phyloP scores from a whole-genome alignment of 2,113 vertebrate genomes.

The Hemibagrus wyckioides region DNA sequence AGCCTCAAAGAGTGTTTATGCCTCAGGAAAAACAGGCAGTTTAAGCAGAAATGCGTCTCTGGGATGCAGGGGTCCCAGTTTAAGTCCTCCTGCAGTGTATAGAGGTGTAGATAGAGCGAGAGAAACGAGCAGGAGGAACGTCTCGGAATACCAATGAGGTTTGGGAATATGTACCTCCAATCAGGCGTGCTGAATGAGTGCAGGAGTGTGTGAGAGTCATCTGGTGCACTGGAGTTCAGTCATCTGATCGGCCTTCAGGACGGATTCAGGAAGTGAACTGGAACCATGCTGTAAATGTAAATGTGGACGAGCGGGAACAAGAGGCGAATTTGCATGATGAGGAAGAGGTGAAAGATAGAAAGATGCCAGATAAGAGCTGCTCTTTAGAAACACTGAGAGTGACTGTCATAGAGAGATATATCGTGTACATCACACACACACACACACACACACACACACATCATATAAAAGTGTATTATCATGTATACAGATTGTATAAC shows the following conservation, averaged over 20 bases:
- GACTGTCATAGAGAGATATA: not conserved
- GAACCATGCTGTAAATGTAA: not conserved
- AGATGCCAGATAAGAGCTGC: not conserved
- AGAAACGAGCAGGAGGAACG: not conserved
- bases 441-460: not conserved
- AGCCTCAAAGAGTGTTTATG: not conserved
- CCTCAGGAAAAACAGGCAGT: not conserved
- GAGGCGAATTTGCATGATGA: not conserved
- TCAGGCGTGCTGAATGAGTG: not conserved
- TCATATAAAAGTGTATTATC: not conserved
- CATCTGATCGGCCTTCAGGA: not conserved
- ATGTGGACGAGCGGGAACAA: not conserved
- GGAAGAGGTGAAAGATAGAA: not conserved
- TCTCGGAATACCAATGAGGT: conserved; percentile 21
- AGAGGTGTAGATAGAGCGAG: not conserved
- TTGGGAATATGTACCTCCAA: not conserved
- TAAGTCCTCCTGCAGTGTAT: not conserved
- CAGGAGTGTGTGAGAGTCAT: conserved; percentile 5
- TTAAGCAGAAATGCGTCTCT: not conserved
- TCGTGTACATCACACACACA: too few species aligned
- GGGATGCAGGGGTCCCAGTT: not conserved
- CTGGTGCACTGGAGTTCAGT: not conserved
- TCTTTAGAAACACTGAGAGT: not conserved
- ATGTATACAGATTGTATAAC: too few species aligned
- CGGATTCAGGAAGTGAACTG: conserved; percentile 13